phyloP scores from a whole-genome alignment of 2,113 vertebrate species.

The Phaetusa simplex region DNA sequence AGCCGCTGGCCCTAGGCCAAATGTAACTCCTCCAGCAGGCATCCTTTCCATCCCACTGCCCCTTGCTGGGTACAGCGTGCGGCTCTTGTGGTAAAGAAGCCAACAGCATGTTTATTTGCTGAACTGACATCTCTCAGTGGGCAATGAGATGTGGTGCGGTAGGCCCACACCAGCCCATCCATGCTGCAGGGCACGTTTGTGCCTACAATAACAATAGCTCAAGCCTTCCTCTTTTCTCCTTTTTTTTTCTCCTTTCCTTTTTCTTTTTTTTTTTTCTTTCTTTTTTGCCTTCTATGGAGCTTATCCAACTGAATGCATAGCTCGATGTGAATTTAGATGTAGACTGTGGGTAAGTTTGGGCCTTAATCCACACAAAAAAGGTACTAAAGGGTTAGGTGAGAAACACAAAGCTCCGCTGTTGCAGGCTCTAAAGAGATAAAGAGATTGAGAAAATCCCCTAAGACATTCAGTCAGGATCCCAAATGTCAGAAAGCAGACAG shows the following conservation, averaged over 20 bases:
- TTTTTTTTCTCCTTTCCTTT: background rate
- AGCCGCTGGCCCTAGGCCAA: background rate
- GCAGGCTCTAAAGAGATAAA: background rate
- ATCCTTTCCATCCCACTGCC: background rate
- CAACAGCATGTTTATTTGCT: background rate
- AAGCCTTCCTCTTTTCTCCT: background rate
- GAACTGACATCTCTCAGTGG: background rate
- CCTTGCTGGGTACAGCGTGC: background rate
- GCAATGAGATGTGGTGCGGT: accelerated
- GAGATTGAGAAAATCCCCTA: slow-evolving; percentile 10
- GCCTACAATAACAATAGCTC: background rate
- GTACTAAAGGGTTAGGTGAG: background rate
- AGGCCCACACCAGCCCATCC: background rate
- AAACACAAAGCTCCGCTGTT: background rate
- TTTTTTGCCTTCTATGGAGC: background rate
- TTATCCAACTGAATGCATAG: background rate
- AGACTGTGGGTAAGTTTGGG: background rate
- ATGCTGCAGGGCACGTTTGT: background rate
- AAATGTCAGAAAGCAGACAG: background rate
- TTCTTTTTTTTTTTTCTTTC: background rate
- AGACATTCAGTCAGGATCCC: background rate
- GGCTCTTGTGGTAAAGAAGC: background rate
- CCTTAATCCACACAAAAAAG: background rate
- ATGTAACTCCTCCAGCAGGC: background rate
- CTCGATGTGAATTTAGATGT: background rate